These are phyloP conservation scores for Drosophila pegasa DNA, from an alignment of 2,888 invertebrate genomes.

Conservation along the genomic window DNA sequence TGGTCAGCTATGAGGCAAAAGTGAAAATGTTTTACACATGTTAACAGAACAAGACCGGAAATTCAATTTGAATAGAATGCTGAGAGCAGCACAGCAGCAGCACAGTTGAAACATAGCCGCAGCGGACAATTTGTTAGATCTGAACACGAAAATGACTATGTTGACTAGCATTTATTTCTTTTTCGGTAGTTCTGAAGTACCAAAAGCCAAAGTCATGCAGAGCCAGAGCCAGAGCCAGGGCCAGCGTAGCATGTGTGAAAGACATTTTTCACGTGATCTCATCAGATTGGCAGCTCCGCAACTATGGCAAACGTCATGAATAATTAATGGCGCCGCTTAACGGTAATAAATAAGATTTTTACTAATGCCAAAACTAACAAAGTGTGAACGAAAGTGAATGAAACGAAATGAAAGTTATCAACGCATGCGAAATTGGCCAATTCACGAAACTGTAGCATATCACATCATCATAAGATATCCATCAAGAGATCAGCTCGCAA, in stretches of 20 bases:
- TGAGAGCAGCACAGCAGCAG: slow-evolving; percentile 50
- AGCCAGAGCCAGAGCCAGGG: slow-evolving; percentile 22
- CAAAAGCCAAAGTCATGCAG: slow-evolving; percentile 44
- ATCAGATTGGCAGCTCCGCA: slow-evolving; percentile 48
- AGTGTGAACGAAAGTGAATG: slow-evolving; percentile 74
- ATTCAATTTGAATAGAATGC: slow-evolving; percentile 61
- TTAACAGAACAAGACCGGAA: slow-evolving; percentile 61
- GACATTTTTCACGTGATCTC: slow-evolving; percentile 33
- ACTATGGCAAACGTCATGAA: slow-evolving; percentile 24
- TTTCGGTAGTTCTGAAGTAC: slow-evolving; percentile 11
- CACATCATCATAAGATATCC: slow-evolving; percentile 29
- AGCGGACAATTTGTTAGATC: slow-evolving; percentile 36
- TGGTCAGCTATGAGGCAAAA: slow-evolving; percentile 52
- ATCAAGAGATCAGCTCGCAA: slow-evolving; percentile 41
- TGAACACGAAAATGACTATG: slow-evolving; percentile 29
- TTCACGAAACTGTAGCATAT: slow-evolving; percentile 41
- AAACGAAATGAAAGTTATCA: slow-evolving; percentile 74
- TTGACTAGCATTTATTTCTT: slow-evolving; percentile 20
- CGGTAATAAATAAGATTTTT: slow-evolving; percentile 48
- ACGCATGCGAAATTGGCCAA: slow-evolving; percentile 44
- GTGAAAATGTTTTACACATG: slow-evolving; percentile 64
- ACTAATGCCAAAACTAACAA: slow-evolving; percentile 50
- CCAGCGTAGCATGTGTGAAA: slow-evolving; percentile 18
- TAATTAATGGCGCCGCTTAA: slow-evolving; percentile 38
- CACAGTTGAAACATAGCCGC: slow-evolving; percentile 39